Base-by-base conservation (phyloP, 2,113 vertebrate species). In the Amblyopsis rosae region DNA sequence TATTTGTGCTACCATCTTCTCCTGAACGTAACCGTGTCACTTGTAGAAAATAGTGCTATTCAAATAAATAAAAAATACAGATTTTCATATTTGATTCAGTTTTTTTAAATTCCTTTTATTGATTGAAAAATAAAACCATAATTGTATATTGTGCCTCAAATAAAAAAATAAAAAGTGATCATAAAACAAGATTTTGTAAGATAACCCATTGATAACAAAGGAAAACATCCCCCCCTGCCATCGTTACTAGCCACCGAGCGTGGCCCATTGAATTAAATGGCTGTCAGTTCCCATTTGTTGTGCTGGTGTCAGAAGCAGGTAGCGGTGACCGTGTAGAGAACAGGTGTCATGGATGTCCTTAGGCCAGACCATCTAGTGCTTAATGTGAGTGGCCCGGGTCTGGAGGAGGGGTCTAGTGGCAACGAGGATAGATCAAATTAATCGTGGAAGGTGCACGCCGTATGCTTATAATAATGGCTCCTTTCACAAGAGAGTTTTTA, bases 391-490 rank as follows among this genome's bases (percentile, higher is more conserved):
- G 61, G 63, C 15, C 66, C 51, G n/a, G 50, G 3, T 33, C 32
- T 35, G 33, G 53, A 13, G 62, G 65, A 60, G 59, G 70, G 53
- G 57, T 19, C 19, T 48, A 62, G 50, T 61, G 65, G 58, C 56
- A 61, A 70, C 67, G 35, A 56, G 69, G 62, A 59, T 6, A 74
- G 84, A 87, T 84, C 69, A 81, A 82, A 82, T 75, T 48, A 11
- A 3, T 32, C 8, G 75, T 61, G 49, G 67, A 80, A 69, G 51
- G 72, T 65, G 45, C 6, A 68, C 10, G 54, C 35, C 35, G 75
- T 67, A 49, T n/a, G 71, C 75, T 87, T 84, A 82, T 85, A 72
- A 82, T 85, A 86, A 86, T 85, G 87, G 75, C 62, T 82, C 70
- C 84, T 82, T 82, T 85, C 73, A 85, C 67, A 69, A 69, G 75